These are phyloP conservation scores for Aplysia californica DNA, from an alignment of 1,140 invertebrate genomes.

Conservation along the genomic window DNA sequence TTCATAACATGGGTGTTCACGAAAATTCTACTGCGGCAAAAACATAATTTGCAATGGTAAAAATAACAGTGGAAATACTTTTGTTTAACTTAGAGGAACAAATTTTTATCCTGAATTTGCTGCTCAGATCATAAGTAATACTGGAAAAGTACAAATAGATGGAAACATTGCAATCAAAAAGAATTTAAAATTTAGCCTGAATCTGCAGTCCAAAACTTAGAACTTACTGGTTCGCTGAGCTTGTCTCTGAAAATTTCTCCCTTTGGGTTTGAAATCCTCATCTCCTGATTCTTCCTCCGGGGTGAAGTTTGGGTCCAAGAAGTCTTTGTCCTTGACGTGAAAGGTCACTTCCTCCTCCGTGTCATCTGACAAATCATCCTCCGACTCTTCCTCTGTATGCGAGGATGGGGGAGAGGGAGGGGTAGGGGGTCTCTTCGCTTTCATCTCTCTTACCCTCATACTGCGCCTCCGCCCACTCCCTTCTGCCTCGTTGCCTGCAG, in stretches of 20 bases:
- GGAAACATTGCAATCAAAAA: too few relatives aligned
- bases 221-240: constrained; percentile 50
- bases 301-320: constrained; percentile 23
- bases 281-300: constrained; percentile 45
- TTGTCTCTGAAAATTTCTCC: constrained; percentile 51
- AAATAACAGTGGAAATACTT: too few relatives aligned
- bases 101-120: too few relatives aligned
- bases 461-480: constrained; percentile 14
- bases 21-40: too few relatives aligned
- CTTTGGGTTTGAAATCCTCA: constrained; percentile 47
- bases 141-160: too few relatives aligned
- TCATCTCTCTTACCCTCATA: constrained; percentile 8
- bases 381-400: neutral
- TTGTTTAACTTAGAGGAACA: too few relatives aligned
- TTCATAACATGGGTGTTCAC: too few relatives aligned
- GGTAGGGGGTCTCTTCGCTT: constrained; percentile 15
- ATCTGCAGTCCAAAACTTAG: too few relatives aligned
- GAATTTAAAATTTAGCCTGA: too few relatives aligned
- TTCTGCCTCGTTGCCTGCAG: constrained; percentile 34
- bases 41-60: too few relatives aligned
- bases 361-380: neutral
- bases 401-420: too few relatives aligned
- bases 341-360: constrained; percentile 12
- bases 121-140: too few relatives aligned
- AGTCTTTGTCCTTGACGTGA: constrained; percentile 27